Conservation (phyloP, 2,888 invertebrate species). For the Acronicta psi region DNA sequence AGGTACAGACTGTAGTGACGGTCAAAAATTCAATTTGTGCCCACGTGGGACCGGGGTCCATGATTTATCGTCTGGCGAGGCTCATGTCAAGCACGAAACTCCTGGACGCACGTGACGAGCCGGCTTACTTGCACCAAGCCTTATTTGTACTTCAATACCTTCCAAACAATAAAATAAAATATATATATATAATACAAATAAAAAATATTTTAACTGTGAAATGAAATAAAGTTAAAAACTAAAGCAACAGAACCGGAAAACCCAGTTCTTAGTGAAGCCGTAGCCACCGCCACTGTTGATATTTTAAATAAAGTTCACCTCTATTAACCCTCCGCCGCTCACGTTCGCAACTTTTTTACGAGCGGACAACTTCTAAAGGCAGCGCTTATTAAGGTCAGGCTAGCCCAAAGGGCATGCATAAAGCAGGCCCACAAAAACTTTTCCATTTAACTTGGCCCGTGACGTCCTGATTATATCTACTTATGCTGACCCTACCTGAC, state of each 20-base stretch:
- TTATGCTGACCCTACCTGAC: constrained; percentile 51
- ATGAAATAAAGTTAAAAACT: constrained; percentile 28
- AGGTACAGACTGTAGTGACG: constrained; percentile 25
- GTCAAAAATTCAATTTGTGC: constrained; percentile 52
- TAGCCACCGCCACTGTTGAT: constrained; percentile 34
- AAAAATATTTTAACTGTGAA: too few species aligned
- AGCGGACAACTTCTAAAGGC: constrained; percentile 65
- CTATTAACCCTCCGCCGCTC: constrained; percentile 57
- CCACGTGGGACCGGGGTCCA: constrained; percentile 36
- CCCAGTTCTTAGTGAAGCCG: constrained; percentile 13
- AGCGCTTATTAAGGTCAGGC: constrained; percentile 70
- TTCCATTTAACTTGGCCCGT: constrained; percentile 83
- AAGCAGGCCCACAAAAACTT: constrained; percentile 76
- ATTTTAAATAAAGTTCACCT: constrained; percentile 56
- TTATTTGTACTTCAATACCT: background rate
- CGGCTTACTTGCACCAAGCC: constrained; percentile 14
- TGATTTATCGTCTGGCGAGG: constrained; percentile 50
- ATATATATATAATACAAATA: too few species aligned
- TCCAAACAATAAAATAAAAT: constrained; percentile 1
- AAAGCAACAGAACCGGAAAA: constrained; percentile 21
- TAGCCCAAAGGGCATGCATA: constrained; percentile 74
- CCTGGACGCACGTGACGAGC: constrained; percentile 44
- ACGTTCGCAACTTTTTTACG: constrained; percentile 69
- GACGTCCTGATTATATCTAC: constrained; percentile 76
- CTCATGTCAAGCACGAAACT: constrained; percentile 47